A percentile compares a stretch with the other conserved stretches of the same genome.
Evolutionary conservation across 1,140 invertebrate genomes (phyloP).

Genomic region (Trinorchestia longiramus): DNA sequence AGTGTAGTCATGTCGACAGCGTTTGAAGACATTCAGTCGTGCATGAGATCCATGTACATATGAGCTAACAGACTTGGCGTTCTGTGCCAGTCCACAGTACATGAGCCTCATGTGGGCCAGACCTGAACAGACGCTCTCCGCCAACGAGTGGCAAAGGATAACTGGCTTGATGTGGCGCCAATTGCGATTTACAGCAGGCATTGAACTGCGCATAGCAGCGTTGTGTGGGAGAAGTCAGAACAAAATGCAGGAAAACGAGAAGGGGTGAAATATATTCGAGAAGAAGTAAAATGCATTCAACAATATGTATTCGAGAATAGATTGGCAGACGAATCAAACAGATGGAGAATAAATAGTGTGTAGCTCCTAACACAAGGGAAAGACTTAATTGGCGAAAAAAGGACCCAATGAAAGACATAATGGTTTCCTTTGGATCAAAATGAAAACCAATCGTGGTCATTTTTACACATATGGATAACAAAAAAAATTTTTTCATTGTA

Average conservation of each 20-base stretch:
- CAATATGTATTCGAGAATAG: background rate
- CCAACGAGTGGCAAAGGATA: background rate
- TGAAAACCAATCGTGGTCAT: background rate
- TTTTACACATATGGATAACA: background rate
- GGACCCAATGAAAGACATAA: background rate
- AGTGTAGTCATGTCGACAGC: no score
- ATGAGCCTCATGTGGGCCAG: background rate
- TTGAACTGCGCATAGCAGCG: background rate
- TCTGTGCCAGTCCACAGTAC: background rate
- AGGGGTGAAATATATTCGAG: no score
- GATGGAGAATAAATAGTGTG: background rate
- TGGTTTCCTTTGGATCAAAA: background rate
- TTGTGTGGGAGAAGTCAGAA: background rate
- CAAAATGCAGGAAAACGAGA: background rate
- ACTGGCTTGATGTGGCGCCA: background rate
- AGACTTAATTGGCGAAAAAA: background rate
- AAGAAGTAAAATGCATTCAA: no score
- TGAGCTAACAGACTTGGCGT: background rate
- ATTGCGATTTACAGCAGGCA: background rate
- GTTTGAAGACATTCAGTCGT: background rate
- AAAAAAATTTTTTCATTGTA: background rate
- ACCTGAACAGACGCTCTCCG: background rate
- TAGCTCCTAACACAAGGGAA: background rate
- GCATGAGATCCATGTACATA: background rate
- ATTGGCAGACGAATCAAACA: background rate